Conservation (phyloP, 1,140 invertebrate genomes). For the Rhopalosiphum padi region DNA sequence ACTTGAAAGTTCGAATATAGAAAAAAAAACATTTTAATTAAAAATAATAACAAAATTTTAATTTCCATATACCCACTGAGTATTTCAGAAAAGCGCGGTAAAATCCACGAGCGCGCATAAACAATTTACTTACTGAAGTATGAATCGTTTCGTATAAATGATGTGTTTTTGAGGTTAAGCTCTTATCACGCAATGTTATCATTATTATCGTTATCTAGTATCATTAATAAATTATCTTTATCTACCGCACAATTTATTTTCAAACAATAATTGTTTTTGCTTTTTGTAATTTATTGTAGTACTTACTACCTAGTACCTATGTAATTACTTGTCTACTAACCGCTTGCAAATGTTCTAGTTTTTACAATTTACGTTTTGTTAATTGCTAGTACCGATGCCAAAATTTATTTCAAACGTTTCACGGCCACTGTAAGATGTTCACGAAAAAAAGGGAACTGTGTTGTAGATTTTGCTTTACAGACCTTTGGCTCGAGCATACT, state of each 20-base stretch:
- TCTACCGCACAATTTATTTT: slow-evolving; percentile 5
- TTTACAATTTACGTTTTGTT: background rate
- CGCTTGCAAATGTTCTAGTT: background rate
- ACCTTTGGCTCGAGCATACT: slow-evolving; percentile 40
- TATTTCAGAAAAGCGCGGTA: slow-evolving; percentile 51
- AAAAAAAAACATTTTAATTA: background rate
- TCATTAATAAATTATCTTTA: background rate
- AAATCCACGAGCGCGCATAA: slow-evolving; percentile 31
- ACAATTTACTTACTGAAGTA: slow-evolving; percentile 49
- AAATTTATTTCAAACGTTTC: background rate
- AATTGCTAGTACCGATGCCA: background rate
- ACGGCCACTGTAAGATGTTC: background rate
- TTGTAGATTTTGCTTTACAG: slow-evolving; percentile 39
- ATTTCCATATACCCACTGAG: background rate
- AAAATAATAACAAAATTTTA: background rate
- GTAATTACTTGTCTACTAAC: background rate
- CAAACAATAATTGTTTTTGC: background rate
- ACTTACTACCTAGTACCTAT: background rate
- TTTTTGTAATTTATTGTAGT: background rate
- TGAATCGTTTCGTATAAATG: background rate
- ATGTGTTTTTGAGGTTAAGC: background rate
- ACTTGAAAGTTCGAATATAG: background rate
- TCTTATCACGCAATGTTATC: background rate
- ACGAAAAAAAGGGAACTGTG: background rate
- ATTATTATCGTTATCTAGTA: background rate